Percentiles rank a stretch among this genome's conserved stretches.
Evolutionary conservation across 2,888 invertebrate species (phyloP).

Genomic region (Drosophila tripunctata): DNA sequence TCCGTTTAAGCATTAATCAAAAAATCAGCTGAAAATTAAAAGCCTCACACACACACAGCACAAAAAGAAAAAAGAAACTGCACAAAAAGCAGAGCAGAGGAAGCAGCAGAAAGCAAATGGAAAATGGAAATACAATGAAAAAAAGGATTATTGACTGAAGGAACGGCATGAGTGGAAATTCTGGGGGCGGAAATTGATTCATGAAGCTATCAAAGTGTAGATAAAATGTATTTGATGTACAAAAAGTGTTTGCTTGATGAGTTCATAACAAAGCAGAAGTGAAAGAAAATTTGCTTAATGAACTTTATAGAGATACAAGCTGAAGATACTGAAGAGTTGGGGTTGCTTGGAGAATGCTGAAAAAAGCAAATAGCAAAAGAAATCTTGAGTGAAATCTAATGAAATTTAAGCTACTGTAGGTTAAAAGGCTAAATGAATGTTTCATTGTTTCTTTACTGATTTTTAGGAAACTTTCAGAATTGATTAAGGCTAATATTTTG

Average conservation of each 20-base stretch:
- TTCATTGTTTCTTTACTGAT: too few relatives aligned
- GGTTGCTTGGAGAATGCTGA: too few relatives aligned
- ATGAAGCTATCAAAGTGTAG: slow-evolving; percentile 25
- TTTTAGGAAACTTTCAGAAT: too few relatives aligned
- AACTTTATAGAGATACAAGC: background rate
- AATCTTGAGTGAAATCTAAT: too few relatives aligned
- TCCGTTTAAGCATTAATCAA: slow-evolving; percentile 75
- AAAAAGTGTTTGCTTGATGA: background rate
- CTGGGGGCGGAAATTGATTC: slow-evolving; percentile 26
- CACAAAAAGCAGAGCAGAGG: slow-evolving; percentile 21
- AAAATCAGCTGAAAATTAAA: slow-evolving; percentile 79
- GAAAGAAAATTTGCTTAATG: background rate
- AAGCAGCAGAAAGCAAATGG: slow-evolving; percentile 11
- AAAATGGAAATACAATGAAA: slow-evolving; percentile 5
- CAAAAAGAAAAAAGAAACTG: too few relatives aligned
- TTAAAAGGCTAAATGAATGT: too few relatives aligned
- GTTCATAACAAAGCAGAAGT: background rate
- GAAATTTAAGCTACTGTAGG: too few relatives aligned
- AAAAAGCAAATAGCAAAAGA: background rate
- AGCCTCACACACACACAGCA: slow-evolving; percentile 43
- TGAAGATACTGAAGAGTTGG: background rate
- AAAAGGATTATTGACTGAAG: slow-evolving; percentile 47
- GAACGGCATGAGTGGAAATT: slow-evolving; percentile 9
- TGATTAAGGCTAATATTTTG: too few relatives aligned
- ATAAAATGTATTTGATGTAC: slow-evolving; percentile 21